Base-by-base conservation (phyloP, 2,888 invertebrate genomes). In the Dynastes maya region DNA sequence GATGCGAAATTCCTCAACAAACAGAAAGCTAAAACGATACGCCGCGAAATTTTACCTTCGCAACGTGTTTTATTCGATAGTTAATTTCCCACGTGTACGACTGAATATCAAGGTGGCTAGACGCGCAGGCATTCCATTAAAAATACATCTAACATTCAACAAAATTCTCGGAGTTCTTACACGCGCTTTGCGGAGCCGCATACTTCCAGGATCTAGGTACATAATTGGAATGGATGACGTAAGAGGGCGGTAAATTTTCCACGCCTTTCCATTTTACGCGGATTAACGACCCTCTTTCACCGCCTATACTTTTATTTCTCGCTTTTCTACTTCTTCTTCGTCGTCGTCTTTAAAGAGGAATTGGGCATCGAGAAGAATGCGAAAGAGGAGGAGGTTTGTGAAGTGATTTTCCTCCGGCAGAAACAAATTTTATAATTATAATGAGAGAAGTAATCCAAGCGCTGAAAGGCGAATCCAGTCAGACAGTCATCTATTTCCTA, bases 41-140 rank as follows among this genome's bases (percentile, higher is more conserved):
- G 22, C 51, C 29, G 51, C 6, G 22, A 51, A 68, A 65, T 22
- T 29, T n/a, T 68, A 68, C 49, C 22, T 51, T 9, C 29, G 13
- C 27, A 16, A 27, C 51, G 49, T 29, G 51, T 68, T 68, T 68
- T 68, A 68, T 68, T 68, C 29, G 68, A 68, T 68, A 68, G 49
- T 68, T 68, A 68, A 68, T 68, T 68, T 68, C 68, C 68, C 68
- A 68, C 51, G 68, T 68, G 68, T 68, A 51, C 51, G 51, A 51
- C 51, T 49, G 68, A 68, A 68, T 68, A 68, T 68, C 49, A 51
- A 51, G 27, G 27, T 22, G 49, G 49, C 49, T 51, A 68, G 22
- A 51, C 16, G 51, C 63, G 68, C n/a, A 51, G 68, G 51, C n/a
- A 51, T 68, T 68, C 68, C 68, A 68, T 68, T 68, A 68, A 68